Conservation (phyloP, 2,797 vertebrate species). For the Nothura maculosa region DNA sequence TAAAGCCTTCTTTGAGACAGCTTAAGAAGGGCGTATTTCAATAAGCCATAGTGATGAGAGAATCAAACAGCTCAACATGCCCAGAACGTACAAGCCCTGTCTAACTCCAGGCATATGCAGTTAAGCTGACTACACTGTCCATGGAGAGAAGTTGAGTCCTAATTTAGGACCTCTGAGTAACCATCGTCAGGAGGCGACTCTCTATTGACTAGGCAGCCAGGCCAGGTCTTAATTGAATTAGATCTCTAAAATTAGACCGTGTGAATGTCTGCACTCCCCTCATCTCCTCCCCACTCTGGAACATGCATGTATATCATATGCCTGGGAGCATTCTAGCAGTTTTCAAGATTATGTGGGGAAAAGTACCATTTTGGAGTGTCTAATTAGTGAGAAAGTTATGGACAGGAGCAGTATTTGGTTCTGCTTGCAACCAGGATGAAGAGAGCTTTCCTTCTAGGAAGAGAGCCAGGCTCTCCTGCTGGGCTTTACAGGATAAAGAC, state of each 20-base stretch:
- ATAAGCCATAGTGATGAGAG: neutral
- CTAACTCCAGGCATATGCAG: neutral
- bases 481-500: neutral
- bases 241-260: conserved; percentile 34
- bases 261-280: neutral
- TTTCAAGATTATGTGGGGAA: neutral
- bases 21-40: conserved; percentile 44
- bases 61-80: neutral
- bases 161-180: conserved; percentile 22
- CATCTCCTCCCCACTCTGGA: neutral
- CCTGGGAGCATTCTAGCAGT: neutral
- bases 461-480: neutral
- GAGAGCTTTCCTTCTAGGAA: neutral
- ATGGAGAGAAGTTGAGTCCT: neutral
- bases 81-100: neutral
- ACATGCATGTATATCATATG: neutral
- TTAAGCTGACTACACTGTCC: neutral
- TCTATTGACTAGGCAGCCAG: neutral
- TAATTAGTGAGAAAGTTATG: neutral
- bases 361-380: neutral
- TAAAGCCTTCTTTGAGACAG: conserved; percentile 59
- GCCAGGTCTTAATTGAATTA: conserved; percentile 39
- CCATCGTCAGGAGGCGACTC: fast-evolving
- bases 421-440: neutral
- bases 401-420: neutral